phyloP scores from a whole-genome alignment of 2,113 vertebrate genomes.

The Gambusia holbrooki region DNA sequence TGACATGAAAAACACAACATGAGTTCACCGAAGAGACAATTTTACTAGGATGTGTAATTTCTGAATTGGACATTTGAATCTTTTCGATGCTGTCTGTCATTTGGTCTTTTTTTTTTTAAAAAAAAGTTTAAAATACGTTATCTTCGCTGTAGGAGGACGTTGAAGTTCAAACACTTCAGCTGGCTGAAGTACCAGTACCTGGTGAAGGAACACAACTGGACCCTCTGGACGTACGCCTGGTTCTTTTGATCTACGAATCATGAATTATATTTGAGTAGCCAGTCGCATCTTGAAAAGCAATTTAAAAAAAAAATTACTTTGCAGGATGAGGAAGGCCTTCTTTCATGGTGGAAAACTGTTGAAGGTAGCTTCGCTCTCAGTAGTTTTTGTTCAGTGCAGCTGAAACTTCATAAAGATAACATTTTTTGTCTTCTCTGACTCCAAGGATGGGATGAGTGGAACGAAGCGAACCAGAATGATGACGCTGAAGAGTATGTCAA shows the following conservation, averaged over 20 bases:
- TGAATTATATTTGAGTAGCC: background rate
- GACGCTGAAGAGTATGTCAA: constrained; percentile 70
- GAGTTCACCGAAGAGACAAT: background rate
- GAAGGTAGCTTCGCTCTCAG: constrained; percentile 57
- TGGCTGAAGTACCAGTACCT: constrained; percentile 47
- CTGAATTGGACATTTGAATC: too few species aligned
- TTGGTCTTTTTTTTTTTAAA: background rate
- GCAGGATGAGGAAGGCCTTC: constrained; percentile 74
- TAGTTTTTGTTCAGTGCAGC: background rate
- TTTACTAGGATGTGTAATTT: background rate
- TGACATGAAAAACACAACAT: too few species aligned
- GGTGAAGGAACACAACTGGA: constrained; percentile 42
- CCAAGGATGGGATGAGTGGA: constrained; percentile 79
- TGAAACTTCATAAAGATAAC: background rate
- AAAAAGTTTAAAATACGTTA: too few species aligned
- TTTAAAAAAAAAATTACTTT: background rate
- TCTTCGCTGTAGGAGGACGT: constrained; percentile 31
- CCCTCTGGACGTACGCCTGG: constrained; percentile 47
- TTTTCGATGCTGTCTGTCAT: background rate
- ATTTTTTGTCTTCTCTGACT: background rate
- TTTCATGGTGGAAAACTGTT: constrained; percentile 75
- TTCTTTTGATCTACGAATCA: background rate
- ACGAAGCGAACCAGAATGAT: constrained; percentile 52
- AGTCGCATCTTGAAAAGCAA: background rate
- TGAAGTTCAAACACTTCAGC: constrained; percentile 44